phyloP scores from a whole-genome alignment of 1,140 invertebrate genomes.

The Caenorhabditis remanei region DNA sequence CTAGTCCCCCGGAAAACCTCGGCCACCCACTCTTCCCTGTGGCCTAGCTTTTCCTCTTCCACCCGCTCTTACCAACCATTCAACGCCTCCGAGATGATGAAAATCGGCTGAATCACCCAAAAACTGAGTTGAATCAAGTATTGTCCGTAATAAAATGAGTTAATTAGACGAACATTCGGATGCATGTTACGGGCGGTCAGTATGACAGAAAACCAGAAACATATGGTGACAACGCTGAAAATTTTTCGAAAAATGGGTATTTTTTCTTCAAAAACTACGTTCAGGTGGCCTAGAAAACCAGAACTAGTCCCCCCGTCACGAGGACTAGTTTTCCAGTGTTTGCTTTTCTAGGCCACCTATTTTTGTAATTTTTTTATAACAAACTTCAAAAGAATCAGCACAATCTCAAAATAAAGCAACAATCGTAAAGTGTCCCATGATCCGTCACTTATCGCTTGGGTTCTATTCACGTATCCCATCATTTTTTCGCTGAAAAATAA shows the following conservation, averaged over 20 bases:
- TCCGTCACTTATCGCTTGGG: neutral
- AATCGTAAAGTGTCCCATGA: neutral
- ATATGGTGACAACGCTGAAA: neutral
- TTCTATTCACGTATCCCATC: conserved; percentile 25
- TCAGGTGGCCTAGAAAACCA: no score
- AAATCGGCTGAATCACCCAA: conserved; percentile 20
- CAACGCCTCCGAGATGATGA: neutral
- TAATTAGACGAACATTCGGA: neutral
- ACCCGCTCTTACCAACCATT: neutral
- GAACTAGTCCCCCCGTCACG: no score
- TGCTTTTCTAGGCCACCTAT: neutral
- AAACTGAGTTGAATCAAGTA: conserved; percentile 25
- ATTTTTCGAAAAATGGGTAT: neutral
- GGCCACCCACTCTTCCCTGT: no score
- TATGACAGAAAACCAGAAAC: conserved; percentile 30
- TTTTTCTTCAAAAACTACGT: no score
- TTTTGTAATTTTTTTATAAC: neutral
- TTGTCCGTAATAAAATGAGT: conserved; percentile 46
- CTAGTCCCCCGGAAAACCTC: no score
- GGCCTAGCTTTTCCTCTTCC: no score
- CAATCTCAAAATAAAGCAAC: neutral
- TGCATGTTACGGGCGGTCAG: neutral
- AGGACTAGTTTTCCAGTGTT: neutral
- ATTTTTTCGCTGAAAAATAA: neutral
- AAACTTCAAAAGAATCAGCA: neutral